Conservation (phyloP, 2,113 vertebrate genomes). For the Macaca fascicularis region T2T-MFA8v1.1 NC_088386.1:9097001-9097500, state of each 20-base stretch:
- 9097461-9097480: background rate
- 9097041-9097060: constrained; percentile 19
- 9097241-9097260: background rate
- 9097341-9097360: background rate
- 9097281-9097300: background rate
- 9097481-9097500: background rate
- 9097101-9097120: constrained; percentile 52
- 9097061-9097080: background rate
- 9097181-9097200: background rate
- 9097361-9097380: background rate
- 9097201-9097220: background rate
- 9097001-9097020: constrained; percentile 47
- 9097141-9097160: background rate
- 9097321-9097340: background rate
- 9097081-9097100: constrained; percentile 49
- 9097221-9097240: background rate
- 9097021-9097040: constrained; percentile 61
- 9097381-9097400: background rate
- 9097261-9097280: background rate
- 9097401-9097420: background rate
- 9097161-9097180: background rate
- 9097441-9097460: background rate
- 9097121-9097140: background rate
- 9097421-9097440: background rate
- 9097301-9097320: background rate